phyloP scores from a whole-genome alignment of 2,797 vertebrate genomes.

The Premnoplex brunnescens region DNA sequence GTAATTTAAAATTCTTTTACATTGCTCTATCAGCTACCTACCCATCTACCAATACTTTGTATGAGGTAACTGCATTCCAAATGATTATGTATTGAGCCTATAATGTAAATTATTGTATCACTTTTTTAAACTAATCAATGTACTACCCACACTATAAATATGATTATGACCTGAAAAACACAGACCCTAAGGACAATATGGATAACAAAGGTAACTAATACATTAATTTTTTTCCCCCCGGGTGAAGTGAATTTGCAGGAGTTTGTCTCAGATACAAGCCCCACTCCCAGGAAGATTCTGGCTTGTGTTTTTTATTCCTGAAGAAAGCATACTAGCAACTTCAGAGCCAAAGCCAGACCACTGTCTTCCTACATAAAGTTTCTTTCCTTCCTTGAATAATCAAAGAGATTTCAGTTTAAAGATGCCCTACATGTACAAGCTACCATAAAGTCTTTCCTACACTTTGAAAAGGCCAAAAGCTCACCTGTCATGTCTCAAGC shows the following conservation, averaged over 20 bases:
- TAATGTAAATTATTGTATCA: fast-evolving
- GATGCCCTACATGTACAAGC: not conserved
- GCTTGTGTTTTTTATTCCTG: not conserved
- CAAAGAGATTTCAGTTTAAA: not conserved
- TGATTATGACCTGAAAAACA: not conserved
- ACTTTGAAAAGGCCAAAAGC: not conserved
- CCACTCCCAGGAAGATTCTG: not conserved
- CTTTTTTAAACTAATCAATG: not conserved
- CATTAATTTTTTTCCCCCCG: fast-evolving
- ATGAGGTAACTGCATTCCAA: not conserved
- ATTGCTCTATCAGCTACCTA: not conserved
- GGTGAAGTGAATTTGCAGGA: not conserved
- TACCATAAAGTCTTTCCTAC: not conserved
- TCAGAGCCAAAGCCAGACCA: not conserved
- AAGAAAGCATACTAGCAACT: not conserved
- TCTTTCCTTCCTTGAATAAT: not conserved
- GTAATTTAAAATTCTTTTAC: not conserved
- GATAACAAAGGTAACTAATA: not conserved
- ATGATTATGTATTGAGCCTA: not conserved
- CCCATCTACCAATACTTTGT: not conserved
- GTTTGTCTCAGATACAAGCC: not conserved
- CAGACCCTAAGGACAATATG: not conserved
- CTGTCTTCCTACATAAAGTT: not conserved
- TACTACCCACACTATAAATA: not conserved
- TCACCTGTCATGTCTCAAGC: not conserved